Evolutionary conservation across 2,113 vertebrate species (phyloP), one percentile per base, ranked within the genome.

Genomic region (Malurus alboscapulatus): DNA sequence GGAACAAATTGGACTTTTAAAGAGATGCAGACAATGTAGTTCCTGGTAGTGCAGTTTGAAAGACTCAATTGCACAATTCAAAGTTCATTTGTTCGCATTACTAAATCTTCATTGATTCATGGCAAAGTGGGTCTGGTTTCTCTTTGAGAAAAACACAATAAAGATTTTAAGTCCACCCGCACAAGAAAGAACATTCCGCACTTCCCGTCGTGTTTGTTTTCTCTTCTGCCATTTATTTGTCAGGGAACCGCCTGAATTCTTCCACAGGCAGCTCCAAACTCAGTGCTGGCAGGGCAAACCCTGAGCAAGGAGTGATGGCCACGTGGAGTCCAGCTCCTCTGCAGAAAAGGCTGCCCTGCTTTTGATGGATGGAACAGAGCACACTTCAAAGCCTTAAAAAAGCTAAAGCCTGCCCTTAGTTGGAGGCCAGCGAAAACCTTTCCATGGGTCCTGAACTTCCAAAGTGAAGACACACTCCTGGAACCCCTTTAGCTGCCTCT

Each of bases 1-100:
- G 66, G 74, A 82, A 76, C 73, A 92, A 92, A 87, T 30, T 34
- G 38, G 25, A 10, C 32, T 84, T 85, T 66, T 87, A 65, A 91
- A 87, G 55, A 92, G 40, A 58, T 79, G 58, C 34, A 89, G 38
- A 68, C 17, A 93, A 88, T 78, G 61, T 3, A 6, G 38, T n/a
- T 90, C 71, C 77, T 76, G 48, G 72, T 79, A 84, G 50, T 66
- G 34, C 54, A 54, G 42, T 87, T 87, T 66, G 58, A 62, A 61
- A 85, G 69, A 76, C 34, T 82, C 54, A 83, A 34, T 61, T 79
- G 67, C 38, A 76, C 47, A 65, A 84, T 84, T 92, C 66, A 72
- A 82, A 90, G 45, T 24, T 90, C 42, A 58, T 88, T 84, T 87
- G n/a, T 61, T 93, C 13, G 0, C 47, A 69, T 66, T 89, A 82